Conservation (phyloP, 2,888 invertebrate species). For the Pardosa pseudoannulata region DNA sequence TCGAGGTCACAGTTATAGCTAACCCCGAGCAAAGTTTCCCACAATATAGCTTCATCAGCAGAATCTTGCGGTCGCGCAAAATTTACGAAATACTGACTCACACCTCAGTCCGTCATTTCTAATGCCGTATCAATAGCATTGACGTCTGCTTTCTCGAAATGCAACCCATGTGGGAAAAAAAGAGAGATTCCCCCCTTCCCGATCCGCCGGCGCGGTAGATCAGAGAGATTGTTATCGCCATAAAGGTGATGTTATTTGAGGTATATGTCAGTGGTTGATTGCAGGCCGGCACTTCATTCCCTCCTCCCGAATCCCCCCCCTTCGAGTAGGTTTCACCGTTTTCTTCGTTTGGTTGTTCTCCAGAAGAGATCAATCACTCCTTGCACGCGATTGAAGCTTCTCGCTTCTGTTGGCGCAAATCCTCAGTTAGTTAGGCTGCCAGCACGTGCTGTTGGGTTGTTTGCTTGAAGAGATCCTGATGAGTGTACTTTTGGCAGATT, state of each 20-base stretch:
- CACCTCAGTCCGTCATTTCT: too few relatives aligned
- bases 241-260: constrained; percentile 71
- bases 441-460: constrained; percentile 34
- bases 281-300: constrained; percentile 15
- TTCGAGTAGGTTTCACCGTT: not conserved
- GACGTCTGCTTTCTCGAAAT: not conserved
- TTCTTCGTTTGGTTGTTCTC: not conserved
- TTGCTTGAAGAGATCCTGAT: not conserved
- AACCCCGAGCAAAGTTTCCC: too few relatives aligned
- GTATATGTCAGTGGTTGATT: constrained; percentile 70
- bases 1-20: too few relatives aligned
- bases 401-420: constrained; percentile 25
- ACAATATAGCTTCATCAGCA: too few relatives aligned
- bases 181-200: not conserved
- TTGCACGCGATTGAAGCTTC: constrained; percentile 44
- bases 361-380: constrained; percentile 53
- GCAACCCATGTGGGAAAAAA: constrained; percentile 50
- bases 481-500: too few relatives aligned
- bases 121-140: not conserved
- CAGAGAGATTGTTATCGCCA: constrained; percentile 64
- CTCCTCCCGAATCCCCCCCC: constrained; percentile 6
- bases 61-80: too few relatives aligned
- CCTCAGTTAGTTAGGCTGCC: not conserved
- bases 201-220: constrained; percentile 35
- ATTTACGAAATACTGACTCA: not conserved